Base-by-base conservation (phyloP, 2,888 invertebrate genomes). In the Cinara cedri region DNA sequence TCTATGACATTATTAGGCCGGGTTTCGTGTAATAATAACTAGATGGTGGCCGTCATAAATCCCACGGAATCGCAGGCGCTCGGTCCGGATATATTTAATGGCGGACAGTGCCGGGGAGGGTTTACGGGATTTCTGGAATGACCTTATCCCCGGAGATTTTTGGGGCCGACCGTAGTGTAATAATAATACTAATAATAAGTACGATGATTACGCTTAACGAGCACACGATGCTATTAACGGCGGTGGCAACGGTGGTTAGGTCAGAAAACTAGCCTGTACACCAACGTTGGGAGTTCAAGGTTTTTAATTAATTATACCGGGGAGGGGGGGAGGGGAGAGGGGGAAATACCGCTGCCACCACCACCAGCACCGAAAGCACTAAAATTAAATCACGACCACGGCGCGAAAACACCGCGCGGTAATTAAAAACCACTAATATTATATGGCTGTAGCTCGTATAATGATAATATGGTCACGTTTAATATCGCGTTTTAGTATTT, bases 131-230 rank as follows among this genome's bases (percentile, higher is more conserved):
- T 78, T 57, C 46, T 55, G 9, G 26, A 68, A 76, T n/a, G 70
- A 42, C 60, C 78, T 68, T 60, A 49, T 57, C 68, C 44, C 10
- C 42, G 10, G 78, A 60, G 6, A 6, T 4, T 34, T 62, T 60
- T 34, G 14, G 21, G 57, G 16, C 68, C 57, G 24, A 34, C 51
- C 49, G n/a, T 6, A 6, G 34, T 70, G 70, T 70, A 70, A 70
- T 68, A 78, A 76, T 68, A 66, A 26, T 76, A 66, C 70, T 63
- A 51, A 63, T 72, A 62, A 72, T 78, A 78, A 78, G 76, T 60
- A 70, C 57, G 49, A 78, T 70, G 68, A 78, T 70, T 62, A 68
- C 49, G 70, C 70, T 78, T 60, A 78, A 78, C 68, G 78, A 78
- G 78, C 70, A 21, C 78, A 42, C 57, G 57, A 60, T 57, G 62